Evolutionary conservation across 2,888 invertebrate species (phyloP), one percentile per base, ranked within the genome.

Genomic region (Kuschelorhynchus macadamiae): DNA sequence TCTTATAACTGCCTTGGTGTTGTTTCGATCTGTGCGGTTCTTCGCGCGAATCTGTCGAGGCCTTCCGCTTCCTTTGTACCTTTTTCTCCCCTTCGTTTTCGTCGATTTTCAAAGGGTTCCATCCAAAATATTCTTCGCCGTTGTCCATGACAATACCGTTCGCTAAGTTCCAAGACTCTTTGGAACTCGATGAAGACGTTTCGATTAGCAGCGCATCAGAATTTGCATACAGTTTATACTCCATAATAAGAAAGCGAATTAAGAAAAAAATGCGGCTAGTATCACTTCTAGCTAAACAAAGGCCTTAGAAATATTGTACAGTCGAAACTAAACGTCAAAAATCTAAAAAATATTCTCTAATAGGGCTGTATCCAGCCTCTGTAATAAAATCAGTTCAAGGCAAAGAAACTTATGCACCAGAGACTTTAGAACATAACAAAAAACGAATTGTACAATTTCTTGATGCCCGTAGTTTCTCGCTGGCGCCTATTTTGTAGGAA

Each of bases 381-480:
- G 7, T n/a, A 11, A 17, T 14, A 52, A 50, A 56, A 16, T 63
- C 55, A 61, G 61, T 61, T 50, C 53, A 60, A 53, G 42, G 30
- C 56, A 57, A 56, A 46, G 16, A 16, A 21, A 57, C 20, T 42
- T 18, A 52, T 8, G 33, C 30, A 53, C 33, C 12, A 9, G 18
- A 12, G n/a, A n/a, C 46, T 86, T 92, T 93, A 93, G 85, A 93
- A 93, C 84, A 93, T 89, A 75, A 93, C 93, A 84, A 93, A 93
- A 86, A 93, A 93, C 70, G 93, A 93, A 85, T 93, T 93, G 86
- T 93, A 93, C 82, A 93, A 86, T 84, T 93, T 93, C 85, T 93
- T 93, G 80, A 93, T 92, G 70, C 93, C 93, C 50, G 93, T 93
- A 20, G 92, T 92, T 84, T 93, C 93, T 81, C 92, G 87, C 84